Base-by-base conservation (phyloP, 2,888 invertebrate species). In the Axea sp. region DNA sequence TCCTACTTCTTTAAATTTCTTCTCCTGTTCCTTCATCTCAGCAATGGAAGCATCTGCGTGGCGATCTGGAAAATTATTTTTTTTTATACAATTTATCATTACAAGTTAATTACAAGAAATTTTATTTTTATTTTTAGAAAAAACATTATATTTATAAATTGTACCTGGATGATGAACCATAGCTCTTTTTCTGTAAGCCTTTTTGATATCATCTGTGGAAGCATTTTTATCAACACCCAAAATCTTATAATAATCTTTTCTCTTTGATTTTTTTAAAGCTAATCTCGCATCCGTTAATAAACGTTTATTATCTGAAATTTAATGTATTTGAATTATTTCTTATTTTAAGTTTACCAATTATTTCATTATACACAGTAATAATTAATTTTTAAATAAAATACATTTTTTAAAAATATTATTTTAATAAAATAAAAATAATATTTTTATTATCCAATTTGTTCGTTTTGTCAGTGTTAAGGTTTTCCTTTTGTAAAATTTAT, bases 241-340 rank as follows among this genome's bases (percentile, higher is more conserved):
- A 78, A 98, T 96, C 88, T 97, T 97, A 84, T 98, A 98, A 86
- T 97, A 98, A 86, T 98, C 98, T 90, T 98, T 98, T 77, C 97
- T 92, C 88, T 96, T 96, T 2, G 96, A 96, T 85, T 92, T 94
- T 86, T 97, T 97, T 64, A 98, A 89, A 12, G 94, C 94, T 68
- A 95, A 85, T 88, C 97, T 97, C 2, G 98, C 97, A 79, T 97
- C 95, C 80, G 94, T 93, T 30, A 97, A 88, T 68, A 96, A 87
- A 81, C 92, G 91, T 85, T 94, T 94, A 80, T 95, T 92, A 81
- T 96, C 96, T 88, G 7, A 11, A 71, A 65, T n/a, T n/a, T n/a
- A n/a, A n/a, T n/a, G n/a, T n/a, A n/a, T n/a, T n/a, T n/a, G n/a
- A n/a, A n/a, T n/a, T n/a, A n/a, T n/a, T n/a, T n/a, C n/a, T n/a